A percentile compares a stretch with the other conserved stretches of the same genome.
These are phyloP conservation scores for Brienomyrus longianalis DNA, from an alignment of 2,113 vertebrate species.

Conservation along the genomic window DNA sequence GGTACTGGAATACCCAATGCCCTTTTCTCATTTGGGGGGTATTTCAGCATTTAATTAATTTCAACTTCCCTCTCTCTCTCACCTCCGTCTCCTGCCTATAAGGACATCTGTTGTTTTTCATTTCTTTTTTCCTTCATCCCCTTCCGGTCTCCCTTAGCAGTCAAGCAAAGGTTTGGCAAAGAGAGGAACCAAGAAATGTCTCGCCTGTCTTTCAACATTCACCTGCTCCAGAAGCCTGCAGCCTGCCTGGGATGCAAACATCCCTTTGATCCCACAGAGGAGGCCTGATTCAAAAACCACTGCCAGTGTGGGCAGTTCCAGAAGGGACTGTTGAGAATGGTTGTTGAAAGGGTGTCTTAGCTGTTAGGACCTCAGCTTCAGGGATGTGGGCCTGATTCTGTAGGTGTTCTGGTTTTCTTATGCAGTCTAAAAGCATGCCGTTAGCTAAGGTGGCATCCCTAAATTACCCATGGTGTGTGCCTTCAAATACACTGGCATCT, in stretches of 20 bases:
- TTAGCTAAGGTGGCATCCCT: not conserved
- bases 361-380: not conserved
- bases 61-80: constrained; percentile 22
- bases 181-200: constrained; percentile 23
- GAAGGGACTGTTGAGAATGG: not conserved
- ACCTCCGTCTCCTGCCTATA: constrained; percentile 13
- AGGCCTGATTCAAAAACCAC: not conserved
- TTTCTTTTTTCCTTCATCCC: constrained; percentile 14
- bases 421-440: not conserved
- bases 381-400: not conserved
- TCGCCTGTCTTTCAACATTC: constrained; percentile 32
- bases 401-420: not conserved
- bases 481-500: not conserved
- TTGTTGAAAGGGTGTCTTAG: not conserved
- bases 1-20: constrained; percentile 21
- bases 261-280: constrained; percentile 23
- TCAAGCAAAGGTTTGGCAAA: constrained; percentile 13
- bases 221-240: constrained; percentile 28
- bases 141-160: not conserved
- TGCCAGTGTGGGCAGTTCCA: not conserved
- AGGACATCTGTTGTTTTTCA: constrained; percentile 35
- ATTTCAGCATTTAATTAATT: constrained; percentile 35
- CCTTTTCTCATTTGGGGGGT: constrained; percentile 8
- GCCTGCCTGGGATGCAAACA: constrained; percentile 23
- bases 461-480: not conserved